Evolutionary conservation across 2,888 invertebrate genomes (phyloP).

Genomic region (Plebejus melissa): DNA sequence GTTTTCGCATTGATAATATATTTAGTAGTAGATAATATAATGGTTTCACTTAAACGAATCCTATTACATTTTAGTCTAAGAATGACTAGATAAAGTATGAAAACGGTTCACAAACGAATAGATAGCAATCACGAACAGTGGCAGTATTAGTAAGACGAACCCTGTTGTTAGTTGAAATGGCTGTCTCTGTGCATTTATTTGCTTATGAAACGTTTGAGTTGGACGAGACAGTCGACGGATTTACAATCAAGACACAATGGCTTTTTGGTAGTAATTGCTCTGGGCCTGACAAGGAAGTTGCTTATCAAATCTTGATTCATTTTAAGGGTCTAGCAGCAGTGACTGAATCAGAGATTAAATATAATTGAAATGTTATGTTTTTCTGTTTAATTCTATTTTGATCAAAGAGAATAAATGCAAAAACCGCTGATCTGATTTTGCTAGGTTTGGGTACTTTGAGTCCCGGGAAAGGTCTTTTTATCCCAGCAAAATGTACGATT

Average conservation of each 20-base stretch:
- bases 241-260: constrained; percentile 2
- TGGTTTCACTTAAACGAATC: too few species aligned
- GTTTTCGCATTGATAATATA: too few species aligned
- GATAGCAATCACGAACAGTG: background rate
- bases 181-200: constrained; percentile 11
- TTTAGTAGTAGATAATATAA: too few species aligned
- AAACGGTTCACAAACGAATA: background rate
- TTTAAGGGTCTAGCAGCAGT: background rate
- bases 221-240: background rate
- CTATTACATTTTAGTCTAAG: too few species aligned
- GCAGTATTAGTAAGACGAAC: background rate
- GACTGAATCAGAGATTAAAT: background rate
- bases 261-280: background rate
- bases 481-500: too few species aligned
- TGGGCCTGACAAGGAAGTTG: background rate
- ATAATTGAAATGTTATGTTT: too few species aligned
- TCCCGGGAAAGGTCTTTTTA: too few species aligned
- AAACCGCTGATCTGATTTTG: too few species aligned
- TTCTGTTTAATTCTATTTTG: too few species aligned
- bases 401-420: too few species aligned
- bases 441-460: too few species aligned
- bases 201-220: constrained; percentile 2
- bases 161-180: background rate
- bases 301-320: background rate
- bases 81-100: too few species aligned